Evolutionary conservation across 1,140 invertebrate genomes (phyloP), one percentile per base, ranked within the genome.

Genomic region (Lucilia sericata): DNA sequence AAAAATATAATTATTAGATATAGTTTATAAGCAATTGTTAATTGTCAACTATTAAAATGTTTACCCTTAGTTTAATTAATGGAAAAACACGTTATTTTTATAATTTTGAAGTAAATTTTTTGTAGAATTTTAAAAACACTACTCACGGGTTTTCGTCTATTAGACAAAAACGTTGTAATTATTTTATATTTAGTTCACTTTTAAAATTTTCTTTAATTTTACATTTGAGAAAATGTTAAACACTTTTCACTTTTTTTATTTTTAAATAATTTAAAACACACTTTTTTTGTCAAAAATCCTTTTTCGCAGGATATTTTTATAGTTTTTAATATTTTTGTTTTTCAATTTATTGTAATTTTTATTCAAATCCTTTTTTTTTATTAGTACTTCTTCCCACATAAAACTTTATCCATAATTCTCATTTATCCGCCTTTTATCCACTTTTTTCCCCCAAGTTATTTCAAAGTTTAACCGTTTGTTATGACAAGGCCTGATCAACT

Each of bases 401-500:
- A 14, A 60, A n/a, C 14, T 60, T 17, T 60, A 60, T 60, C 14
- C 55, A n/a, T n/a, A 60, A n/a, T 17, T 7, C n/a, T 60, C 14
- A 60, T 14, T 7, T n/a, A 3, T 17, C 14, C 14, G 14, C 55
- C 25, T 30, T 30, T 30, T 30, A 30, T 30, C 25, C 25, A 30
- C 1, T 30, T 30, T n/a, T 17, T 60, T 42, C 4, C 55, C 51
- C 3, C 25, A 30, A 30, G 55, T 42, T 42, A 8, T 8, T 42
- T 42, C 42, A 42, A 42, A 42, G 42, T 60, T n/a, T 17, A n/a
- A 60, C 55, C 55, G 14, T 60, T 60, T 70, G n/a, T 25, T 5
- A 70, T n/a, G 65, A 70, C 65, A 70, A 9, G 65, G 25, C 9
- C 21, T 70, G n/a, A 70, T 70, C 65, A 70, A 70, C 65, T 70